A percentile compares a stretch with the other conserved stretches of the same genome.
Evolutionary conservation across 2,888 invertebrate genomes (phyloP).

Genomic region (Cephus rjabovi): DNA sequence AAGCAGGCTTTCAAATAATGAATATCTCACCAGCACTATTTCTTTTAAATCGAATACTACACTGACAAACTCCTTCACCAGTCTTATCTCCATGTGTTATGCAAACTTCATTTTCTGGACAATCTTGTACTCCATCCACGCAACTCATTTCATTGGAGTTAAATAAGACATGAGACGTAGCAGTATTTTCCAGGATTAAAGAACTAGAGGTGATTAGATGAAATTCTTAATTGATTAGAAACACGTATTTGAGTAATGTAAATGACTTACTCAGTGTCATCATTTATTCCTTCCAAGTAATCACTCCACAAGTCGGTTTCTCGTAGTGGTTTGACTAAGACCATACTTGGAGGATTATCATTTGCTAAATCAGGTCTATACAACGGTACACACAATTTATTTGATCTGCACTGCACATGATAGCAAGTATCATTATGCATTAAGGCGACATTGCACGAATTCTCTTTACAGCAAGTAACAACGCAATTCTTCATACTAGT

Average conservation of each 20-base stretch:
- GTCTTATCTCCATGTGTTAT: slow-evolving; percentile 70
- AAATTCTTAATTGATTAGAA: background rate
- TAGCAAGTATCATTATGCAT: slow-evolving; percentile 82
- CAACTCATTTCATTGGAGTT: slow-evolving; percentile 71
- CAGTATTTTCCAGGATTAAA: slow-evolving; percentile 38
- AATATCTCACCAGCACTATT: slow-evolving; percentile 64
- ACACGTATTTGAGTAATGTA: background rate
- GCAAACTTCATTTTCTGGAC: slow-evolving; percentile 80
- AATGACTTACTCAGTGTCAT: slow-evolving; percentile 44
- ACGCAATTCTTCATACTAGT: slow-evolving; percentile 75
- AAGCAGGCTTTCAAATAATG: background rate
- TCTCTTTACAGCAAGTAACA: slow-evolving; percentile 75
- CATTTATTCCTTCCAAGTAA: slow-evolving; percentile 48
- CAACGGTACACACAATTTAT: slow-evolving; percentile 79
- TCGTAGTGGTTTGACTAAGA: slow-evolving; percentile 79
- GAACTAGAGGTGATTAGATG: slow-evolving; percentile 43
- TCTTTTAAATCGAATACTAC: slow-evolving; percentile 73
- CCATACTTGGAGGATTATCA: slow-evolving; percentile 78
- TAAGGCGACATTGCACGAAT: slow-evolving; percentile 83
- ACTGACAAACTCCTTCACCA: slow-evolving; percentile 79
- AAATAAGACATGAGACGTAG: slow-evolving; percentile 53
- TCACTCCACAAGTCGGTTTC: slow-evolving; percentile 70
- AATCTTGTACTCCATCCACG: slow-evolving; percentile 72
- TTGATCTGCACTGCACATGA: slow-evolving; percentile 79
- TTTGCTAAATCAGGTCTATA: slow-evolving; percentile 70